These are phyloP conservation scores for Nysson spinosus DNA, from an alignment of 2,888 invertebrate species.

Conservation along the genomic window DNA sequence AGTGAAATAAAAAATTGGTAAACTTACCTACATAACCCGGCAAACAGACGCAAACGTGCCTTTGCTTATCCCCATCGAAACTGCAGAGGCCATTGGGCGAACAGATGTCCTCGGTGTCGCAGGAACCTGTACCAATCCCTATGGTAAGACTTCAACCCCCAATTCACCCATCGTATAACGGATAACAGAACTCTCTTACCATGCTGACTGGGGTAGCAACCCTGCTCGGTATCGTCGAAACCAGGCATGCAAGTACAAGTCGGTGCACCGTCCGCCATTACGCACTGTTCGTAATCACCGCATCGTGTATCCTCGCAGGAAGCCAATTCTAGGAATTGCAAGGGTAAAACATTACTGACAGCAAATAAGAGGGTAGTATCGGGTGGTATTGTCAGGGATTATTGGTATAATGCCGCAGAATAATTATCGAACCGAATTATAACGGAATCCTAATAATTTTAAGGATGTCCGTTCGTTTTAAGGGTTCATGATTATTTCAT, in stretches of 20 bases:
- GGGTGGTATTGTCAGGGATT: too few species aligned
- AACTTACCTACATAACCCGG: conserved; percentile 80
- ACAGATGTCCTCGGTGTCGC: conserved; percentile 80
- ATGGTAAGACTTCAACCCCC: too few species aligned
- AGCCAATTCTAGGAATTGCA: conserved; percentile 57
- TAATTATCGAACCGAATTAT: too few species aligned
- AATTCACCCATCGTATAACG: too few species aligned
- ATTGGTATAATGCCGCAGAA: too few species aligned
- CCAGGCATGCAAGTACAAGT: conserved; percentile 69
- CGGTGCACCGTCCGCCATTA: conserved; percentile 65
- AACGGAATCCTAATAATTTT: too few species aligned
- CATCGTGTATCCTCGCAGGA: conserved; percentile 66
- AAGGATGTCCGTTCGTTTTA: too few species aligned
- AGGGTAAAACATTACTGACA: neutral
- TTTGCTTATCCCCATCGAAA: conserved; percentile 70
- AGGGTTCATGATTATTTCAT: too few species aligned
- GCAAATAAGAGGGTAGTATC: too few species aligned
- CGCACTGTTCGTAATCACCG: conserved; percentile 64
- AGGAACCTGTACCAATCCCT: conserved; percentile 74
- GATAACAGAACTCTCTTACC: too few species aligned
- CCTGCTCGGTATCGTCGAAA: conserved; percentile 66
- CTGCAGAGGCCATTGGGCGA: conserved; percentile 79
- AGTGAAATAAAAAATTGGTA: too few species aligned
- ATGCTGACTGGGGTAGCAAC: conserved; percentile 64
- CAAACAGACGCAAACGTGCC: conserved; percentile 78